phyloP scores from a whole-genome alignment of 1,140 invertebrate species.

The Rhopalosiphum maidis region DNA sequence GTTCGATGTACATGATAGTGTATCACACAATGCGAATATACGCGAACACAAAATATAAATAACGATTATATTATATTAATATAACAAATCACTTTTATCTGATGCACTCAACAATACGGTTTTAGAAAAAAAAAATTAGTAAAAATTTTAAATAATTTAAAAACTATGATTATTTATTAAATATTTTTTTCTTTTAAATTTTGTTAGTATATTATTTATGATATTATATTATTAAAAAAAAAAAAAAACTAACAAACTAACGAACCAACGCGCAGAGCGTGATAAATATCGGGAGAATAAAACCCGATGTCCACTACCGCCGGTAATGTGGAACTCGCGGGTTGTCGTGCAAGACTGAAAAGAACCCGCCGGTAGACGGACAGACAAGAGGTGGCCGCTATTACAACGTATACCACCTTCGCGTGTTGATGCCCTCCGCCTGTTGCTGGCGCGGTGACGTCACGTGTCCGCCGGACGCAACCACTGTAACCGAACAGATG shows the following conservation, averaged over 20 bases:
- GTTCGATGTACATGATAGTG: conserved; percentile 31
- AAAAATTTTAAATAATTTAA: background rate
- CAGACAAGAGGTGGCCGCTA: conserved; percentile 25
- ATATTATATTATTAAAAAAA: background rate
- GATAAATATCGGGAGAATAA: conserved; percentile 1
- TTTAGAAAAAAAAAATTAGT: conserved; percentile 23
- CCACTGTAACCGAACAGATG: conserved; percentile 54
- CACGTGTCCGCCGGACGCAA: conserved; percentile 52
- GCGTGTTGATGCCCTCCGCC: conserved; percentile 57
- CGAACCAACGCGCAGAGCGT: background rate
- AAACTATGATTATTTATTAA: conserved; percentile 2
- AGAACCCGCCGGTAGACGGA: conserved; percentile 38
- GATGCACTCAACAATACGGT: background rate
- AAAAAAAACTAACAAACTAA: conserved; percentile 13
- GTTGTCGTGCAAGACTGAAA: conserved; percentile 57
- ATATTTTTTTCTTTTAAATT: conserved; percentile 21
- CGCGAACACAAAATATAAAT: conserved; percentile 16
- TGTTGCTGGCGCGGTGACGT: conserved; percentile 44
- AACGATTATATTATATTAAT: background rate
- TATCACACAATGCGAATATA: background rate
- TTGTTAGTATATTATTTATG: conserved; percentile 28
- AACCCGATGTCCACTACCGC: conserved; percentile 44
- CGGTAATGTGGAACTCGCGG: conserved; percentile 56
- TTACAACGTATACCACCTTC: conserved; percentile 47
- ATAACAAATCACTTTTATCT: background rate